Evolutionary conservation across 2,797 vertebrate genomes (phyloP).

Genomic region (Argentina silus): DNA sequence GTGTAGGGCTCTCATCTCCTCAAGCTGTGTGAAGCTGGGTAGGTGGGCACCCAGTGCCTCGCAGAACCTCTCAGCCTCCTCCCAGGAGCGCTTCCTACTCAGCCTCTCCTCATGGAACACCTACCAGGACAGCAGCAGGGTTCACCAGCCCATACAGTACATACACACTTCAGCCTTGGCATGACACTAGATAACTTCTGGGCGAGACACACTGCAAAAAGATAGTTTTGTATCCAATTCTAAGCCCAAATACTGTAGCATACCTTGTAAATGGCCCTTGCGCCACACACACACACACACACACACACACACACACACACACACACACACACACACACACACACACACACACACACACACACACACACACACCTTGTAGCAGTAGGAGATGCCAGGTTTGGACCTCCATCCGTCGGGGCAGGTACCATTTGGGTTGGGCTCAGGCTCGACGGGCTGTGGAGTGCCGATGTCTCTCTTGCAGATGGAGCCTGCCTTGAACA

Average conservation of each 20-base stretch:
- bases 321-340: conserved; percentile 6
- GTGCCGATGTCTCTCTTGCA: conserved; percentile 82
- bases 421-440: conserved; percentile 69
- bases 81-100: conserved; percentile 90
- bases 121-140: conserved; percentile 61
- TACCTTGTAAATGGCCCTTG: no score
- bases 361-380: conserved; percentile 87
- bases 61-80: conserved; percentile 92
- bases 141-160: conserved; percentile 9
- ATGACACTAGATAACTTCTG: no score
- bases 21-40: conserved; percentile 81
- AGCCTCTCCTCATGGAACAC: conserved; percentile 90
- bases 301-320: not conserved
- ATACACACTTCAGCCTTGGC: not conserved
- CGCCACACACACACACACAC: not conserved
- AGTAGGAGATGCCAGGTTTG: conserved; percentile 72
- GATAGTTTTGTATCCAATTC: no score
- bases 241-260: no score
- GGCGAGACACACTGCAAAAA: no score
- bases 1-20: conserved; percentile 83
- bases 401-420: conserved; percentile 88
- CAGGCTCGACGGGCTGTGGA: conserved; percentile 67
- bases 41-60: conserved; percentile 89
- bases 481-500: conserved; percentile 87
- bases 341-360: conserved; percentile 7